Evolutionary conservation across 2,797 vertebrate species (phyloP).

Genomic region (Tragelaphus eurycerus): DNA sequence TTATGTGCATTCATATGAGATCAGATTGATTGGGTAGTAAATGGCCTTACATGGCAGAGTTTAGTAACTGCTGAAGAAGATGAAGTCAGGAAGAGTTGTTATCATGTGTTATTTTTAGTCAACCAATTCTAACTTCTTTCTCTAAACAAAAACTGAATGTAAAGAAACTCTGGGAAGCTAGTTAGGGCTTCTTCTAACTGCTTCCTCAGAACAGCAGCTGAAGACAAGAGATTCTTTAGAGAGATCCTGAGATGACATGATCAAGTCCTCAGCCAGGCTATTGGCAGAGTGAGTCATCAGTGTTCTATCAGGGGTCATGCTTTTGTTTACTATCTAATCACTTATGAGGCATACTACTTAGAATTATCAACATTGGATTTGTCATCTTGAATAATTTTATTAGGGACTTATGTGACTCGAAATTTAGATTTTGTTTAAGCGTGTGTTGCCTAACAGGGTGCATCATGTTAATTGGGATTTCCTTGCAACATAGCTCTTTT

Average conservation of each 20-base stretch:
- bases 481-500: background rate
- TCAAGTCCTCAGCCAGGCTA: background rate
- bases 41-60: background rate
- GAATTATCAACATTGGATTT: background rate
- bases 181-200: background rate
- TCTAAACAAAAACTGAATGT: background rate
- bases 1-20: background rate
- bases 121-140: conserved; percentile 1
- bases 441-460: background rate
- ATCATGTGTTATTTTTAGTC: background rate
- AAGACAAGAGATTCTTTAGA: background rate
- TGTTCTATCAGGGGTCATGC: background rate
- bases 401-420: background rate
- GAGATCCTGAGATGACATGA: background rate
- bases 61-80: background rate
- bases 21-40: conserved; percentile 6
- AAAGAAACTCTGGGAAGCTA: background rate
- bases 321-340: background rate
- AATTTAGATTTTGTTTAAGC: background rate
- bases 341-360: background rate
- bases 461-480: background rate
- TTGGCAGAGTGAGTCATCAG: background rate
- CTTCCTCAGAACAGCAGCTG: background rate
- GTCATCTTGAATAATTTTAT: background rate
- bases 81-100: background rate